Base-by-base conservation (phyloP, 2,113 vertebrate species). In the Cervus canadensis region DNA sequence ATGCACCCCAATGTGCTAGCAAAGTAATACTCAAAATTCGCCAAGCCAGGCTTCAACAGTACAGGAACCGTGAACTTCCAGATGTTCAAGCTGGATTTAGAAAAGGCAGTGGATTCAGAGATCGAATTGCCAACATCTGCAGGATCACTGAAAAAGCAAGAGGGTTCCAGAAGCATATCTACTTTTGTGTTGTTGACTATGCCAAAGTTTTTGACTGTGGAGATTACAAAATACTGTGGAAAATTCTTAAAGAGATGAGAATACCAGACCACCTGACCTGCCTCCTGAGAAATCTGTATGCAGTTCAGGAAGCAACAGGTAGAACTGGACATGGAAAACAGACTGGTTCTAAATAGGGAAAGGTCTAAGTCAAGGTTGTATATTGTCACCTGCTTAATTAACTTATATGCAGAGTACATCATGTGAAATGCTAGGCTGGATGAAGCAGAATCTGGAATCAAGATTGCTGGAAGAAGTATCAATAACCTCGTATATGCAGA, bases 31-130 rank as follows among this genome's bases (percentile, higher is more conserved):
- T 23, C n/a, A 71, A 71, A 71, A 23, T 71, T 23, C 5, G 0
- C n/a, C 17, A 71, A 19, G 67, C 67, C 67, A 71, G 67, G 19
- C 67, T 71, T 71, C 67, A 71, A 40, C 19, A 23, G n/a, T 71
- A 71, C 0, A 0, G 67, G 19, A 40, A 40, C 67, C 2, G 0
- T 40, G 67, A 40, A 40, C 5, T 71, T 71, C 5, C n/a, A 40
- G n/a, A 71, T 12, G n/a, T 71, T 40, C n/a, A 71, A 23, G 67
- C 9, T 71, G n/a, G 67, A 71, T 71, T 71, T 36, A 40, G 67
- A 23, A 71, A 71, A 71, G 17, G 19, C 67, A 71, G n/a, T 23
- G 19, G n/a, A 36, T 19, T 12, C n/a, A 71, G 67, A 36, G n/a
- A 71, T 23, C 67, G 40, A 71, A 23, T 71, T 40, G 10, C n/a